Evolutionary conservation across 2,797 vertebrate species (phyloP).

Genomic region (Monodelphis domestica): DNA sequence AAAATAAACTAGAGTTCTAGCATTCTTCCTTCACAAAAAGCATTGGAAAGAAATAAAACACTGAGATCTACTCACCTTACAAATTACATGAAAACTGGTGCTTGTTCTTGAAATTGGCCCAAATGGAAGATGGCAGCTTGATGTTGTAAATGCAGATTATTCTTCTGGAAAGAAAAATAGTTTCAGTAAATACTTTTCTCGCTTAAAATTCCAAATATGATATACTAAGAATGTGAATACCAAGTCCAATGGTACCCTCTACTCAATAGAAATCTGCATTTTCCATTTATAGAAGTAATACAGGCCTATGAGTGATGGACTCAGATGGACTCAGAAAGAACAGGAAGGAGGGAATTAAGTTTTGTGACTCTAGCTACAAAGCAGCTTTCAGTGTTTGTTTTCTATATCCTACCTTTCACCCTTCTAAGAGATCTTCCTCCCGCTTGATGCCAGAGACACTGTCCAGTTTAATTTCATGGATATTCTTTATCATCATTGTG

Average conservation of each 20-base stretch:
- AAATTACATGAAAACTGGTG: slow-evolving; percentile 3
- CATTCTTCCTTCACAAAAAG: slow-evolving; percentile 28
- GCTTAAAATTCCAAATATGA: neutral
- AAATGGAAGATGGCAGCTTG: slow-evolving; percentile 48
- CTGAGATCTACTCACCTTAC: slow-evolving; percentile 66
- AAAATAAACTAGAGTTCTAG: accelerated
- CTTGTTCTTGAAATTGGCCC: slow-evolving; percentile 43
- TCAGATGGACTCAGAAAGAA: neutral
- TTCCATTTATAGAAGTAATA: neutral
- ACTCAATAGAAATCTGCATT: neutral
- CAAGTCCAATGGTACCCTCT: neutral
- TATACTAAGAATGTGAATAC: neutral
- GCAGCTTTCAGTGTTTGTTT: neutral
- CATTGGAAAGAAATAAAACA: slow-evolving; percentile 21
- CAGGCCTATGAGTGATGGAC: neutral
- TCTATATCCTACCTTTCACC: neutral
- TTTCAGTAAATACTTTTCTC: neutral
- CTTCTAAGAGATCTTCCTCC: neutral
- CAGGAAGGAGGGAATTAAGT: neutral
- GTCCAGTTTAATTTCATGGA: neutral
- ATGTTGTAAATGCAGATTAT: slow-evolving; percentile 23
- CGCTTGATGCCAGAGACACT: neutral
- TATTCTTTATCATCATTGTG: neutral
- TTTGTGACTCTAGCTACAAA: neutral
- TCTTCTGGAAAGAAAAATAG: slow-evolving; percentile 65